Percentiles rank a stretch among this genome's conserved stretches.
Conservation (phyloP, 2,797 vertebrate species). For the Aratinga solstitialis region DNA sequence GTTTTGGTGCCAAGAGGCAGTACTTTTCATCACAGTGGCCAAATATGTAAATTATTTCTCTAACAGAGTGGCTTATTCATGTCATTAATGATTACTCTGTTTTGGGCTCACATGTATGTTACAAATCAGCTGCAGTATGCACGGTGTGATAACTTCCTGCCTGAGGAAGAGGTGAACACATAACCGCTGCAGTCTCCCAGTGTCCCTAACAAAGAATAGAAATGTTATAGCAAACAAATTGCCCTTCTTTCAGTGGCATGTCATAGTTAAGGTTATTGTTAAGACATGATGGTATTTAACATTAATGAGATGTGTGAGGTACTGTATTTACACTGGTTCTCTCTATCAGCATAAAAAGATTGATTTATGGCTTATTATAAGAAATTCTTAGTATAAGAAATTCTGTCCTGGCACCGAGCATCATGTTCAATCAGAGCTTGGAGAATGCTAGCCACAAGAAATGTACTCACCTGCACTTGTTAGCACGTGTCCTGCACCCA, state of each 20-base stretch:
- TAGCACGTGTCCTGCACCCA: background rate
- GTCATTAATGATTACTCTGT: background rate
- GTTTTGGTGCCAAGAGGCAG: background rate
- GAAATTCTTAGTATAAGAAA: background rate
- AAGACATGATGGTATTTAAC: background rate
- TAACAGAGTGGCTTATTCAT: background rate
- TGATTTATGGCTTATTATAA: background rate
- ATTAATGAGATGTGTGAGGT: background rate
- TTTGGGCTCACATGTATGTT: background rate
- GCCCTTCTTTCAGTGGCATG: background rate
- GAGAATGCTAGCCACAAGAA: background rate
- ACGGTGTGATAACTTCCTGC: background rate
- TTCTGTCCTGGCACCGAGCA: accelerated
- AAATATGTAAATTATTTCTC: background rate
- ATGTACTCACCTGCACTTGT: background rate
- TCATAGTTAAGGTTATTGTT: background rate
- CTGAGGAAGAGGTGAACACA: background rate
- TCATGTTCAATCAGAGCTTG: accelerated
- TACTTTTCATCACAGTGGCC: background rate
- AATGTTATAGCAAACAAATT: background rate
- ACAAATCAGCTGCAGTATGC: background rate
- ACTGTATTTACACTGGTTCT: background rate
- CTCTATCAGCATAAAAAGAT: background rate
- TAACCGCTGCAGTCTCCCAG: background rate
- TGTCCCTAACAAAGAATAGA: background rate